These are phyloP conservation scores for Campoplex capitator DNA, from an alignment of 2,888 invertebrate species.

Conservation along the genomic window DNA sequence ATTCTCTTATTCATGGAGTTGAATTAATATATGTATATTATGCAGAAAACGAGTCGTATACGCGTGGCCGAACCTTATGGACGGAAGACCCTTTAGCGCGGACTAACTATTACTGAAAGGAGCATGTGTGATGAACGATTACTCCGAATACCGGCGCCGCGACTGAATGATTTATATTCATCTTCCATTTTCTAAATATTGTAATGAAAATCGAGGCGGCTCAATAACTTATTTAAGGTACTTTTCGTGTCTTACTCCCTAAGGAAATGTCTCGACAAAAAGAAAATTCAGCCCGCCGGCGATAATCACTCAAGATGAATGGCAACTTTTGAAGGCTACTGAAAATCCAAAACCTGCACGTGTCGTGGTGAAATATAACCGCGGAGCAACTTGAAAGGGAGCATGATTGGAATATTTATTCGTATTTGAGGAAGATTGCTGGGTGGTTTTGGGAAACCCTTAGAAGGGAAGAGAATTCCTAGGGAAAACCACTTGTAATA, in stretches of 20 bases:
- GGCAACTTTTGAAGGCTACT: slow-evolving; percentile 3
- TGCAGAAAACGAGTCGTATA: slow-evolving; percentile 17
- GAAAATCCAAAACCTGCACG: slow-evolving; percentile 24
- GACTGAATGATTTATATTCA: neutral
- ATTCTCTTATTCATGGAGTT: neutral
- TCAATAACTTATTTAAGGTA: neutral
- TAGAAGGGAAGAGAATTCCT: slow-evolving; percentile 32
- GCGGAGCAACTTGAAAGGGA: neutral
- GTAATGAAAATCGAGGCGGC: neutral
- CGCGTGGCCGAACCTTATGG: slow-evolving; percentile 13
- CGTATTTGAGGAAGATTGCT: slow-evolving; percentile 21
- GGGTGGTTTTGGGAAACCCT: slow-evolving; percentile 23
- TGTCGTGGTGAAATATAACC: neutral
- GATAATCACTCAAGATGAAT: slow-evolving; percentile 10
- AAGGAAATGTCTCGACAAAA: neutral
- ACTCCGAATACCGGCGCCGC: slow-evolving; percentile 46
- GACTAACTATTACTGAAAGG: slow-evolving; percentile 64
- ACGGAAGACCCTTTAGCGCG: slow-evolving; percentile 59
- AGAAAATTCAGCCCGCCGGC: neutral
- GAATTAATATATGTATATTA: slow-evolving; percentile 9
- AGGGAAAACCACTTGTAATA: slow-evolving; percentile 67
- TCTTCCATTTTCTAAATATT: too few species aligned
- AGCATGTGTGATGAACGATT: slow-evolving; percentile 67
- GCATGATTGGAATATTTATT: slow-evolving; percentile 24
- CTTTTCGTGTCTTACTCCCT: neutral